These are phyloP conservation scores for Psilanteris sp. DNA, from an alignment of 1,140 invertebrate genomes.

Conservation along the genomic window DNA sequence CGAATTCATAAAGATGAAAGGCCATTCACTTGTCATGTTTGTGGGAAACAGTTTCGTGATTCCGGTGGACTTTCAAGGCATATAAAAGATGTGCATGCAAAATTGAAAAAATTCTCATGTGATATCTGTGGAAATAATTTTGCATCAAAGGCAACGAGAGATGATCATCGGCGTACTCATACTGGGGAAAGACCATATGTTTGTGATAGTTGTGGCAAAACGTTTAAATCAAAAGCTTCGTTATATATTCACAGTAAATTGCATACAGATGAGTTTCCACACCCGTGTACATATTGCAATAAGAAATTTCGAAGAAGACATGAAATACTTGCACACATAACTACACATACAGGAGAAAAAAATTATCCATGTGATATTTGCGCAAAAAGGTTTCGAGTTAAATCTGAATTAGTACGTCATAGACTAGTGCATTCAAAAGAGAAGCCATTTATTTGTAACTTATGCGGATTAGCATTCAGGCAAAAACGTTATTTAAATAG, in stretches of 20 bases:
- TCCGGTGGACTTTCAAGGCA: slow-evolving; percentile 73
- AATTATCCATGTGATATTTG: slow-evolving; percentile 80
- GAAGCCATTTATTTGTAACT: slow-evolving; percentile 79
- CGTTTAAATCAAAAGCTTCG: slow-evolving; percentile 80
- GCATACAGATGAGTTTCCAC: slow-evolving; percentile 79
- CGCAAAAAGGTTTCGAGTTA: slow-evolving; percentile 80
- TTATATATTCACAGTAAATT: slow-evolving; percentile 81
- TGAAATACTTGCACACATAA: slow-evolving; percentile 77
- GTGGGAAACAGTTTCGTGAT: slow-evolving; percentile 73
- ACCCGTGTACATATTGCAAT: slow-evolving; percentile 77
- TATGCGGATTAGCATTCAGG: slow-evolving; percentile 81
- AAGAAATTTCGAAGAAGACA: slow-evolving; percentile 79
- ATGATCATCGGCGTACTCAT: slow-evolving; percentile 84
- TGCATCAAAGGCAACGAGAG: slow-evolving; percentile 80
- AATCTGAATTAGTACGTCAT: slow-evolving; percentile 79
- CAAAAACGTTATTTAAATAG: slow-evolving; percentile 81
- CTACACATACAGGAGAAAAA: slow-evolving; percentile 78
- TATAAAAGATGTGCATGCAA: slow-evolving; percentile 68
- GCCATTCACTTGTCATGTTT: slow-evolving; percentile 70
- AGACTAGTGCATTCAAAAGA: slow-evolving; percentile 79
- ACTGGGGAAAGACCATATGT: slow-evolving; percentile 83
- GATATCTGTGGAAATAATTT: slow-evolving; percentile 75
- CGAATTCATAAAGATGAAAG: slow-evolving; percentile 78
- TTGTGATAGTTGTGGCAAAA: slow-evolving; percentile 83
- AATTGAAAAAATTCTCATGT: slow-evolving; percentile 76